These are phyloP conservation scores for Pseudanteris insignis DNA, from an alignment of 2,888 invertebrate genomes.

Conservation along the genomic window DNA sequence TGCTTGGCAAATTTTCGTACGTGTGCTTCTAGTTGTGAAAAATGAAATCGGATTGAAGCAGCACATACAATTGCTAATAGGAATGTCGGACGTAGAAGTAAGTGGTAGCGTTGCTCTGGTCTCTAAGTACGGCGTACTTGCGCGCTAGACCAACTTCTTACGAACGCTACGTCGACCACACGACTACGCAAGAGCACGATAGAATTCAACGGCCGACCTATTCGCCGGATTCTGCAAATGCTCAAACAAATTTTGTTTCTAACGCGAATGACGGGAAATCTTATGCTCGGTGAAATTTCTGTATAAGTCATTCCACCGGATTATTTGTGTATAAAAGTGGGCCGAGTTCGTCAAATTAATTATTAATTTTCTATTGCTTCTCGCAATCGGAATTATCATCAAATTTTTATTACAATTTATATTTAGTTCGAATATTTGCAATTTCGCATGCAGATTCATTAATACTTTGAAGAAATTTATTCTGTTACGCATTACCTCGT, in stretches of 20 bases:
- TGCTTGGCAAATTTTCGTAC: slow-evolving; percentile 16
- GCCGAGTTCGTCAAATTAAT: no score
- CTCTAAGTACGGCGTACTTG: slow-evolving; percentile 30
- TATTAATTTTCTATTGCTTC: no score
- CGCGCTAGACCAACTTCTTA: slow-evolving; percentile 21
- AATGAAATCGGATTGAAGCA: slow-evolving; percentile 39
- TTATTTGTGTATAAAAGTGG: no score
- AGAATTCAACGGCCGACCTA: slow-evolving; percentile 6
- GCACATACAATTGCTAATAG: slow-evolving; percentile 46
- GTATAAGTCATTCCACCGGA: no score
- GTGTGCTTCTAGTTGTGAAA: slow-evolving; percentile 15
- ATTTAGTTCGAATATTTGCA: no score
- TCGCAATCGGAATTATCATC: no score
- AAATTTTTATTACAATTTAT: no score
- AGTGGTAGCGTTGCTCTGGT: slow-evolving; percentile 1
- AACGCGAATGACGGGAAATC: no score
- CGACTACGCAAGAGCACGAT: slow-evolving; percentile 1
- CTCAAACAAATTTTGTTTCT: slow-evolving; percentile 29
- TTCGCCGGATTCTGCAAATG: slow-evolving; percentile 24
- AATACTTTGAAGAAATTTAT: no score
- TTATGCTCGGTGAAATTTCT: no score
- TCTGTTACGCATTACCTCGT: no score
- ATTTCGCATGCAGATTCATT: no score
- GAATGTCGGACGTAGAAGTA: slow-evolving; percentile 41
- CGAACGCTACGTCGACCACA: slow-evolving; percentile 15